These are phyloP conservation scores for Bombus superbus DNA, from an alignment of 1,140 invertebrate genomes.

Conservation along the genomic window DNA sequence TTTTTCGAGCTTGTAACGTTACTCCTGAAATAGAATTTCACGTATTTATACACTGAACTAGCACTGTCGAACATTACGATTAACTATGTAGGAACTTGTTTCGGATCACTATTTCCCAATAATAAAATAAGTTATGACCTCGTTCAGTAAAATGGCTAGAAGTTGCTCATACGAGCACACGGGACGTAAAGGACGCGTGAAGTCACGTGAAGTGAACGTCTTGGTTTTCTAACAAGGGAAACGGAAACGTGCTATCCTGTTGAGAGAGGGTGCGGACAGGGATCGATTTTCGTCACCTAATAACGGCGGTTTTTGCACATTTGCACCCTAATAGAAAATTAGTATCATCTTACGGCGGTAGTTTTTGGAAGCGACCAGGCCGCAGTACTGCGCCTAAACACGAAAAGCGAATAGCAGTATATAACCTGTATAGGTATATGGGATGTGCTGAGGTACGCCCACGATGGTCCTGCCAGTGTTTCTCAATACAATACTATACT, in stretches of 20 bases:
- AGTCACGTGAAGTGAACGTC: background rate
- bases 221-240: background rate
- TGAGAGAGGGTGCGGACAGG: constrained; percentile 11
- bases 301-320: constrained; percentile 67
- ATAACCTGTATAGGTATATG: constrained; percentile 75
- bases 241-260: background rate
- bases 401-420: constrained; percentile 77
- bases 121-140: background rate
- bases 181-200: background rate
- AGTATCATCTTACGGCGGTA: constrained; percentile 74
- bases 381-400: constrained; percentile 76
- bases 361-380: constrained; percentile 66
- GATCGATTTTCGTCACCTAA: constrained; percentile 63
- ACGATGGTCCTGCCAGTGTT: constrained; percentile 75
- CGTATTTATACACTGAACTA: too few relatives aligned
- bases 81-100: too few relatives aligned
- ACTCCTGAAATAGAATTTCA: background rate
- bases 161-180: background rate
- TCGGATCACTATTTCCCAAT: background rate
- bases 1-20: too few relatives aligned
- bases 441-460: constrained; percentile 77
- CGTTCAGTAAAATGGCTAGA: background rate
- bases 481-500: constrained; percentile 68
- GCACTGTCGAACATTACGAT: too few relatives aligned
- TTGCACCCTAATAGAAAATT: constrained; percentile 76